A percentile compares a stretch with the other conserved stretches of the same genome.
Conservation (phyloP, 2,113 vertebrate species). For the Cichladusa arquata region DNA sequence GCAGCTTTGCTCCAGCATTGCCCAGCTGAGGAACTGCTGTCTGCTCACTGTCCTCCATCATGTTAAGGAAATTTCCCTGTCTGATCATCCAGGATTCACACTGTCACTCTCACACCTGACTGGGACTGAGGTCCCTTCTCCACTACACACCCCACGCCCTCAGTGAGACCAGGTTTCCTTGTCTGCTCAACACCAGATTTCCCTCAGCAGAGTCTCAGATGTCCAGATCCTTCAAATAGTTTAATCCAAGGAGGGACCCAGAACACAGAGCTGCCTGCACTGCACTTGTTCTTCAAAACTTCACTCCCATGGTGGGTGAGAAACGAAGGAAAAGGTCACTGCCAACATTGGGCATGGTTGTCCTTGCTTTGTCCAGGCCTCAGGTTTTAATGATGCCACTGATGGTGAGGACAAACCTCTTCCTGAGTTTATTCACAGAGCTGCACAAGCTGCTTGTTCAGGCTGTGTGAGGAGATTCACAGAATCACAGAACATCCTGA, state of each 20-base stretch:
- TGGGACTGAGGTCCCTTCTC: neutral
- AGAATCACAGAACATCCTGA: neutral
- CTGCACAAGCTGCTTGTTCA: neutral
- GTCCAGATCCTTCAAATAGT: neutral
- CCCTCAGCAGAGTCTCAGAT: neutral
- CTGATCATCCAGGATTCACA: neutral
- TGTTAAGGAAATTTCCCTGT: neutral
- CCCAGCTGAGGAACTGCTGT: neutral
- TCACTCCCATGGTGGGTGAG: neutral
- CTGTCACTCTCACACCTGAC: rapidly evolving
- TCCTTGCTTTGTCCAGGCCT: neutral
- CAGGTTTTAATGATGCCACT: rapidly evolving
- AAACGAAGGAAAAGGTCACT: rapidly evolving
- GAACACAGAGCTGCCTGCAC: neutral
- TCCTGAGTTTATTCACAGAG: neutral
- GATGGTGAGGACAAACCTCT: neutral
- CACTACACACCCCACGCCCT: too few species aligned
- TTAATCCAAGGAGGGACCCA: neutral
- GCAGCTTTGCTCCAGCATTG: neutral
- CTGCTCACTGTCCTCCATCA: neutral
- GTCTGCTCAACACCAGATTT: neutral
- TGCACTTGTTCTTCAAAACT: neutral
- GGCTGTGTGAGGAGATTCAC: neutral
- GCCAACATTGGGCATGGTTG: rapidly evolving
- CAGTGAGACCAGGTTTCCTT: neutral